Conservation (phyloP, 1,140 invertebrate genomes). For the Euura saliciscinereae region DNA sequence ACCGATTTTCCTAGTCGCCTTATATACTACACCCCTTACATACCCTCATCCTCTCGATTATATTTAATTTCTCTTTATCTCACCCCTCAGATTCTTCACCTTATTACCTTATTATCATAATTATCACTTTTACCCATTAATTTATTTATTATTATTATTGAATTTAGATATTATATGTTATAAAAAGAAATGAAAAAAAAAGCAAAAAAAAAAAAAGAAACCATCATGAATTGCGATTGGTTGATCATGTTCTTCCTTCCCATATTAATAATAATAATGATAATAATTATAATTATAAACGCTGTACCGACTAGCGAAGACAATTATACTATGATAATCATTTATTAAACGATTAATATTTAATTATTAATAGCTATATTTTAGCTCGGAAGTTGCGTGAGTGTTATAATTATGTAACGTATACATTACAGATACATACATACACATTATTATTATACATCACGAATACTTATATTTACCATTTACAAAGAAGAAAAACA, state of each 20-base stretch:
- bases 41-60: not conserved
- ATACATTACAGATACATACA: not conserved
- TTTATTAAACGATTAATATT: not conserved
- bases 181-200: not conserved
- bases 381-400: not conserved
- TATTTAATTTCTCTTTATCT: not conserved
- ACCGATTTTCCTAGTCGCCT: not conserved
- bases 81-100: not conserved
- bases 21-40: no score
- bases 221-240: not conserved
- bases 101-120: not conserved
- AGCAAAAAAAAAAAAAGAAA: not conserved
- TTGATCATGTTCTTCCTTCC: constrained; percentile 3
- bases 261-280: not conserved
- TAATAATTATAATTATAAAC: no score
- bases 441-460: constrained; percentile 4
- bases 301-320: not conserved
- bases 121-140: not conserved
- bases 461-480: not conserved
- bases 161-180: not conserved
- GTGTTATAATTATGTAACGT: not conserved
- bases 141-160: not conserved
- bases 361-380: not conserved
- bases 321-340: not conserved
- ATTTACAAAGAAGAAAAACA: no score